Evolutionary conservation across 2,888 invertebrate species (phyloP).

Genomic region (Peribatodes rhomboidaria): DNA sequence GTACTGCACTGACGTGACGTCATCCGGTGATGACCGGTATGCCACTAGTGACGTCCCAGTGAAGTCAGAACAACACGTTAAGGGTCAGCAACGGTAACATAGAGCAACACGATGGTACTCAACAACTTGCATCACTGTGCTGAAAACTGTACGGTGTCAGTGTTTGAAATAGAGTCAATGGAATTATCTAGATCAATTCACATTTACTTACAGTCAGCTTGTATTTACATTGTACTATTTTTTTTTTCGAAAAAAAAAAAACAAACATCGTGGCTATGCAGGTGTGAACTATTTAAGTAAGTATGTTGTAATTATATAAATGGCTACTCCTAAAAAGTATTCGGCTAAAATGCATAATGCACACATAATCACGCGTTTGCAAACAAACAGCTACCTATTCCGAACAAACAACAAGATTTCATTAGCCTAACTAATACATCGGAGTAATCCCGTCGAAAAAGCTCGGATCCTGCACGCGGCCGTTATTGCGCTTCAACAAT

Average conservation of each 20-base stretch:
- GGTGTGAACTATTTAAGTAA: neutral
- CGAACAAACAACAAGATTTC: constrained; percentile 23
- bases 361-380: neutral
- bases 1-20: constrained; percentile 44
- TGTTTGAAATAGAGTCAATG: too few species aligned
- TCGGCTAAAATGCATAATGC: neutral
- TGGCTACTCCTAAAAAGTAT: neutral
- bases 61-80: neutral
- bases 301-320: neutral
- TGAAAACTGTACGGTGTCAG: too few species aligned
- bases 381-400: constrained; percentile 1
- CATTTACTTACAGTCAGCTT: too few species aligned
- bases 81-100: neutral
- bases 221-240: too few species aligned
- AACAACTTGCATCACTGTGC: too few species aligned
- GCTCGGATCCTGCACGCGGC: constrained; percentile 29
- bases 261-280: too few species aligned
- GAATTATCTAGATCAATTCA: too few species aligned
- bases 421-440: constrained; percentile 21
- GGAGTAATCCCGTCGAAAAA: constrained; percentile 28
- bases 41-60: too few species aligned
- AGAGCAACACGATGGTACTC: neutral
- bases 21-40: too few species aligned
- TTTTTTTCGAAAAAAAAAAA: too few species aligned
- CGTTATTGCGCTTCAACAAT: constrained; percentile 48